phyloP scores from a whole-genome alignment of 2,888 invertebrate species.

The Nasonovia ribisnigri region DNA sequence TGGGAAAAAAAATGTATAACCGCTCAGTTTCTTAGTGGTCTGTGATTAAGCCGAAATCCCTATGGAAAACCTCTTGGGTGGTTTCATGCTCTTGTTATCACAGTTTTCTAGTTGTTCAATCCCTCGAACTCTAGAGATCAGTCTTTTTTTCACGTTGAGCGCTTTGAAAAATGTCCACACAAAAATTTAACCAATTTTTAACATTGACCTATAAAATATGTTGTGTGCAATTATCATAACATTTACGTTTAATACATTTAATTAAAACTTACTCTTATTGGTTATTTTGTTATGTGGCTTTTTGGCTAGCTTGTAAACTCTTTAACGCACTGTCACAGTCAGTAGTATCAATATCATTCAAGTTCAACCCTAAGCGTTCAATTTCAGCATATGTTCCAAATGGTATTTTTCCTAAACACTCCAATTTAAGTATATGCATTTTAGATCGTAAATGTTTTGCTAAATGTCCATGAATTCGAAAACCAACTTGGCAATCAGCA shows the following conservation, averaged over 20 bases:
- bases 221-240: background rate
- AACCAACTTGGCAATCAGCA: slow-evolving; percentile 94
- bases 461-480: slow-evolving; percentile 95
- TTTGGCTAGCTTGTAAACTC: slow-evolving; percentile 77
- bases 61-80: background rate
- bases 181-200: slow-evolving; percentile 46
- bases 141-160: slow-evolving; percentile 61
- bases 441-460: slow-evolving; percentile 97
- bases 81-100: slow-evolving; percentile 53
- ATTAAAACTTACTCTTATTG: background rate
- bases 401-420: slow-evolving; percentile 91
- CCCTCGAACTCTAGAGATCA: slow-evolving; percentile 63
- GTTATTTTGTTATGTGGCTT: slow-evolving; percentile 39
- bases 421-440: slow-evolving; percentile 94
- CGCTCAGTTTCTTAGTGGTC: slow-evolving; percentile 36
- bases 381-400: slow-evolving; percentile 95
- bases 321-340: slow-evolving; percentile 95
- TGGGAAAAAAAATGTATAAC: slow-evolving; percentile 40
- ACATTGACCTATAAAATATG: slow-evolving; percentile 20
- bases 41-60: slow-evolving; percentile 37
- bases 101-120: slow-evolving; percentile 63
- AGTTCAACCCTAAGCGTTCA: slow-evolving; percentile 88
- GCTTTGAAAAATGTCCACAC: slow-evolving; percentile 33
- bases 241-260: background rate
- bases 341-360: slow-evolving; percentile 95